Base-by-base conservation (phyloP, 2,797 vertebrate species). In the Salarias fasciatus region DNA sequence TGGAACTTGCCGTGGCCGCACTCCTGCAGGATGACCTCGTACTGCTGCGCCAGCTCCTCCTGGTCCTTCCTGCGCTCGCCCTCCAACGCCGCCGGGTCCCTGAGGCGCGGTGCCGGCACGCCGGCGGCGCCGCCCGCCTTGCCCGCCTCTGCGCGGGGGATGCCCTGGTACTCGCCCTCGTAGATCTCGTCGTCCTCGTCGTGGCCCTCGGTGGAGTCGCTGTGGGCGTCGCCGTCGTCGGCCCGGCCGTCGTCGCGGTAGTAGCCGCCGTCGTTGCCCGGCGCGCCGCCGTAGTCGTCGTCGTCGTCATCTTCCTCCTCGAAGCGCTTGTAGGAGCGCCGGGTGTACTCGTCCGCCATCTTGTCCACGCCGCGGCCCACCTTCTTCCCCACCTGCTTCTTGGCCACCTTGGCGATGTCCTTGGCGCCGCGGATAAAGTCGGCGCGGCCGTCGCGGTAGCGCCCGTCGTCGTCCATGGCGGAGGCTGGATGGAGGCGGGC, bases 161-260 rank as follows among this genome's bases (percentile, higher is more conserved):
- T 99, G 11, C 97, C 97, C 82, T 99, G 97, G 86, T 99, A 99
- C 48, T 99, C 97, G 3, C 97, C 97, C 62, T 99, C 97, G 0
- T 99, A 99, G 88, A 99, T 98, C 83, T 99, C 97, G 0, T 99
- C 97, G 0, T 99, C 97, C 69, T 99, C 97, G 0, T 99, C 97
- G 0, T 99, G 97, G 1, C 97, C 97, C 42, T 99, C 97, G 0
- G 97, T 99, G 79, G 96, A 97, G 0, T 99, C 97, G 0, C 97
- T 99, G 80, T 97, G 97, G 1, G 92, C 97, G 7, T 97, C 97
- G 0, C 96, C 95, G 0, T 96, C 96, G 0, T 93, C 92, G 45
- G 93, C 91, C 0, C 90, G 88, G 66, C 95, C 96, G 45, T 95
- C 94, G 0, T 94, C 92, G 86, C 92, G 92, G 66, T 93, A 91